Conservation (phyloP, 2,888 invertebrate genomes). For the Thecocarcelia acutangulata region DNA sequence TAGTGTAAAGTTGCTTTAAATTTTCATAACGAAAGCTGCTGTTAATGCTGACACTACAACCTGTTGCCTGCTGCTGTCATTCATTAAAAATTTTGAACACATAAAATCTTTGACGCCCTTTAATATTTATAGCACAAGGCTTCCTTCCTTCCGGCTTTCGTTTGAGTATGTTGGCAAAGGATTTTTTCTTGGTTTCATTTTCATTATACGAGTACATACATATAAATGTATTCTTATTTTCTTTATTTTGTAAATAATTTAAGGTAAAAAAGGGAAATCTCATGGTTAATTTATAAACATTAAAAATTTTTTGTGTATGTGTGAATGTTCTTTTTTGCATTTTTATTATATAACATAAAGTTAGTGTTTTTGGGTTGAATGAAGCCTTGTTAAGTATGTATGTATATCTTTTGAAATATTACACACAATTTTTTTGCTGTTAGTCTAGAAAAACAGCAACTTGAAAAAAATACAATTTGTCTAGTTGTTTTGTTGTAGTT, state of each 20-base stretch:
- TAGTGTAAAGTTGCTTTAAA: slow-evolving; percentile 2
- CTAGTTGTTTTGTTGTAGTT: slow-evolving; percentile 40
- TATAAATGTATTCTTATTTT: background rate
- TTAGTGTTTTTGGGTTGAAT: too few species aligned
- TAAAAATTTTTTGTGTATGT: slow-evolving; percentile 57
- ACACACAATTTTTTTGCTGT: slow-evolving; percentile 62
- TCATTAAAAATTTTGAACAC: slow-evolving; percentile 67
- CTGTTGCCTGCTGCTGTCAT: slow-evolving; percentile 59
- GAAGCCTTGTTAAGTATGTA: slow-evolving; percentile 10
- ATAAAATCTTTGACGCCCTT: slow-evolving; percentile 63
- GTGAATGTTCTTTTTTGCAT: background rate
- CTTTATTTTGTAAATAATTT: slow-evolving; percentile 54
- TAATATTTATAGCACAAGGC: slow-evolving; percentile 63
- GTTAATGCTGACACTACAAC: slow-evolving; percentile 49
- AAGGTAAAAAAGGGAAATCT: slow-evolving; percentile 64
- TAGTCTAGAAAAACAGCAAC: slow-evolving; percentile 27
- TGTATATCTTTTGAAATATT: slow-evolving; percentile 60
- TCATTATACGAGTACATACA: too few species aligned
- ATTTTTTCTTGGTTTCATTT: slow-evolving; percentile 29
- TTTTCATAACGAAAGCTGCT: slow-evolving; percentile 11
- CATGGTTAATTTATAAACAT: slow-evolving; percentile 71
- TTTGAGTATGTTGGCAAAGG: slow-evolving; percentile 2
- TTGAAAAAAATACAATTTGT: slow-evolving; percentile 47
- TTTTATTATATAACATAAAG: background rate
- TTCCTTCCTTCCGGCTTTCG: slow-evolving; percentile 51